Percentiles rank a stretch among this genome's conserved stretches.
These are phyloP conservation scores for Napeogenes inachia DNA, from an alignment of 2,888 invertebrate species.

Conservation along the genomic window DNA sequence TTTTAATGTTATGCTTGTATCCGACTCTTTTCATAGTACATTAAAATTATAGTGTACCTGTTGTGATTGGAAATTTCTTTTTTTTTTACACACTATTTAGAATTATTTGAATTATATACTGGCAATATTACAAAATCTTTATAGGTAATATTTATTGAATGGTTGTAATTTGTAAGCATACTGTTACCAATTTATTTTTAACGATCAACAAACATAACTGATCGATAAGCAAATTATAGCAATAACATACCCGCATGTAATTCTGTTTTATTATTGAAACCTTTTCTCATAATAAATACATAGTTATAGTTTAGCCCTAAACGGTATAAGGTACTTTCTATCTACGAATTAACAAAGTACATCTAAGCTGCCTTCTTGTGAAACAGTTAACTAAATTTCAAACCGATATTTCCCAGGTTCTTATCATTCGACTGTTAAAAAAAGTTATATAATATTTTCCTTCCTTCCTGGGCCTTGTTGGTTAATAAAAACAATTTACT, in stretches of 20 bases:
- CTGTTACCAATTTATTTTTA: constrained; percentile 37
- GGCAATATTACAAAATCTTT: constrained; percentile 42
- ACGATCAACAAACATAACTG: constrained; percentile 41
- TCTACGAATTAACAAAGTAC: too few relatives aligned
- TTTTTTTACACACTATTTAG: not conserved
- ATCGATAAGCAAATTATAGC: constrained; percentile 56
- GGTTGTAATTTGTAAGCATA: constrained; percentile 19
- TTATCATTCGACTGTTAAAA: too few relatives aligned
- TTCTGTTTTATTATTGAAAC: constrained; percentile 44
- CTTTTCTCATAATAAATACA: constrained; percentile 5
- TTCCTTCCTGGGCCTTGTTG: too few relatives aligned
- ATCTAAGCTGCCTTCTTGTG: too few relatives aligned
- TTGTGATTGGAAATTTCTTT: not conserved
- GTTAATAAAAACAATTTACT: too few relatives aligned
- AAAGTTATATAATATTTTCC: too few relatives aligned
- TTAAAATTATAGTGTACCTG: constrained; percentile 17
- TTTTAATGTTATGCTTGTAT: constrained; percentile 22
- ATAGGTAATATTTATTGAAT: constrained; percentile 37
- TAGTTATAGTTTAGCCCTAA: not conserved
- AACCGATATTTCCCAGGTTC: too few relatives aligned
- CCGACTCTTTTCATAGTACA: constrained; percentile 15
- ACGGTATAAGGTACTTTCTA: constrained; percentile 15
- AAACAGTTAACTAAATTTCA: too few relatives aligned
- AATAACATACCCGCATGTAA: constrained; percentile 62
- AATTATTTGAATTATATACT: constrained; percentile 15